phyloP scores from a whole-genome alignment of 2,113 vertebrate species.

The Anas platyrhynchos region DNA sequence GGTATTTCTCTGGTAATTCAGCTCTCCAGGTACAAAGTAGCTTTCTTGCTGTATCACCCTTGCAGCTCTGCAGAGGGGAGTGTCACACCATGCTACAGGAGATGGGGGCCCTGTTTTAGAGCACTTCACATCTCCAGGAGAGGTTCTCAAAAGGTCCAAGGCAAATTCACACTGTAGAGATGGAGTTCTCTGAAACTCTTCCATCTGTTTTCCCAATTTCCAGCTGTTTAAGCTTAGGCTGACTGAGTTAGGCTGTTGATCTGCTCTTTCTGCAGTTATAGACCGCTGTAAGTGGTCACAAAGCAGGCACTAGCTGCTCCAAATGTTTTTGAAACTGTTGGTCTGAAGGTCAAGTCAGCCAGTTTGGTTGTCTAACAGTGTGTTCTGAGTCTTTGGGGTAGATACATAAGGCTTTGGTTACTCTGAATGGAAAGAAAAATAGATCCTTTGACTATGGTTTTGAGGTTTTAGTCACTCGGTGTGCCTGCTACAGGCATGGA shows the following conservation, averaged over 20 bases:
- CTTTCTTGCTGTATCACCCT: neutral
- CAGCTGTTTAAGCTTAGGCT: neutral
- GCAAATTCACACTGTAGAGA: neutral
- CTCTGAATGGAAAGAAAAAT: neutral
- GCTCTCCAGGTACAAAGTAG: rapidly evolving
- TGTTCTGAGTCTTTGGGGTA: neutral
- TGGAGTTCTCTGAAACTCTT: neutral
- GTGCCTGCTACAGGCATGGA: neutral
- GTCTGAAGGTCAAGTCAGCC: neutral
- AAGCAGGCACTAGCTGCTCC: neutral
- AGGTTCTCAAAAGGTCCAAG: neutral
- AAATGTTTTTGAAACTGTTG: neutral
- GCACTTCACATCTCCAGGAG: neutral
- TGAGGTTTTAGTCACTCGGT: neutral
- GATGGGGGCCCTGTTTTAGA: neutral
- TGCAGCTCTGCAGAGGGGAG: neutral
- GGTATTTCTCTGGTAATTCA: neutral
- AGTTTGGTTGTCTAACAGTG: neutral
- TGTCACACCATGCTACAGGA: neutral
- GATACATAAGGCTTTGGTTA: neutral
- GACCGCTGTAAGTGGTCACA: neutral
- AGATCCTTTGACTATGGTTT: neutral
- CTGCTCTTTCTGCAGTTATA: neutral
- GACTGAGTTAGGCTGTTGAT: neutral
- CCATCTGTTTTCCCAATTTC: neutral